phyloP scores from a whole-genome alignment of 2,113 vertebrate genomes.

The Leucosticte australis region DNA sequence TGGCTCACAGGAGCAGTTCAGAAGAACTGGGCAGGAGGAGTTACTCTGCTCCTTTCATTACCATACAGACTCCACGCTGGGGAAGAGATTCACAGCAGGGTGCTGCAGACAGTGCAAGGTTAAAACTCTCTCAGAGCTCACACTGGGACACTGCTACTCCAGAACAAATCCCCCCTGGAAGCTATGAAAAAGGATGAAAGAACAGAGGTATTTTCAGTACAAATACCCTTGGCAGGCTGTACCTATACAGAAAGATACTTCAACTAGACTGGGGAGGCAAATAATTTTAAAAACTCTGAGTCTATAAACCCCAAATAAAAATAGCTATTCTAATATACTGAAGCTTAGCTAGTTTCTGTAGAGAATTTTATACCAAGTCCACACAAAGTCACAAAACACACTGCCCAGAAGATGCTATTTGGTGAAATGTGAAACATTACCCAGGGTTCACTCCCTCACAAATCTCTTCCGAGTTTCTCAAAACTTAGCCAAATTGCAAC shows the following conservation, averaged over 20 bases:
- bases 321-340: background rate
- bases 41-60: background rate
- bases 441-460: background rate
- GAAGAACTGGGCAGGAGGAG: background rate
- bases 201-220: background rate
- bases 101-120: background rate
- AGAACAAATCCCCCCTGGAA: background rate
- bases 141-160: background rate
- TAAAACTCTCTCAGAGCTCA: background rate
- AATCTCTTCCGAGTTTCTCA: background rate
- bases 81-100: background rate
- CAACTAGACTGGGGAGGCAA: background rate
- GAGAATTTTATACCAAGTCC: background rate
- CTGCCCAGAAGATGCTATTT: background rate
- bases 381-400: background rate
- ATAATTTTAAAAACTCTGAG: background rate
- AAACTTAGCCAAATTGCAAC: constrained; percentile 28
- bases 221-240: background rate
- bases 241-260: background rate
- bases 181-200: background rate
- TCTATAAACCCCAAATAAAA: constrained; percentile 2
- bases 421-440: constrained; percentile 1
- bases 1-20: background rate
- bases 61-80: rapidly evolving
- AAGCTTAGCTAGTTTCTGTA: background rate